phyloP scores from a whole-genome alignment of 1,140 invertebrate genomes.

The Leguminivora glycinivorella region DNA sequence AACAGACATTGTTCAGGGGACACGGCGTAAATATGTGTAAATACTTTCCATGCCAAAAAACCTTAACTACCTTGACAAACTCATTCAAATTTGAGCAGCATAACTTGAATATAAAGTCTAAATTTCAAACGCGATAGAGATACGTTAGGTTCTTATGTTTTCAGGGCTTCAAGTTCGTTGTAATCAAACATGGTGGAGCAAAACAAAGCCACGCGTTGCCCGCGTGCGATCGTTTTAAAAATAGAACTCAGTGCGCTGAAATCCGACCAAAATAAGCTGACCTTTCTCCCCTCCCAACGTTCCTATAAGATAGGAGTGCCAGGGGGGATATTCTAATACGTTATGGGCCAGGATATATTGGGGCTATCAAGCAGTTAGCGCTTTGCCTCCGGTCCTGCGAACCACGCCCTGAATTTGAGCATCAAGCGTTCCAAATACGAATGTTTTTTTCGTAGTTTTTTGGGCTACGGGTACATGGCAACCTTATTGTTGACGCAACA shows the following conservation, averaged over 20 bases:
- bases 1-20: constrained; percentile 45
- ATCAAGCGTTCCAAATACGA: constrained; percentile 56
- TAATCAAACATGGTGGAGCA: constrained; percentile 58
- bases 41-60: neutral
- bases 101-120: neutral
- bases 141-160: neutral
- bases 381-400: constrained; percentile 39
- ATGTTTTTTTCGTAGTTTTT: constrained; percentile 50
- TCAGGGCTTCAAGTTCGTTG: constrained; percentile 31
- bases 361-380: constrained; percentile 35
- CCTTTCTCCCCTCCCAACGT: constrained; percentile 36
- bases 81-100: neutral
- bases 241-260: constrained; percentile 63
- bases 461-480: constrained; percentile 27
- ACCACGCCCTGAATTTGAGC: constrained; percentile 63
- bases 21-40: constrained; percentile 62
- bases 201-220: constrained; percentile 72
- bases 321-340: constrained; percentile 30
- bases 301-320: neutral
- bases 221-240: constrained; percentile 55
- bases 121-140: neutral
- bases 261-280: constrained; percentile 46
- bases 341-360: constrained; percentile 46
- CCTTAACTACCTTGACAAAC: neutral
- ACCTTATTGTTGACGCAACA: constrained; percentile 17